Conservation (phyloP, 2,888 invertebrate genomes). For the Megamerina dolium region DNA sequence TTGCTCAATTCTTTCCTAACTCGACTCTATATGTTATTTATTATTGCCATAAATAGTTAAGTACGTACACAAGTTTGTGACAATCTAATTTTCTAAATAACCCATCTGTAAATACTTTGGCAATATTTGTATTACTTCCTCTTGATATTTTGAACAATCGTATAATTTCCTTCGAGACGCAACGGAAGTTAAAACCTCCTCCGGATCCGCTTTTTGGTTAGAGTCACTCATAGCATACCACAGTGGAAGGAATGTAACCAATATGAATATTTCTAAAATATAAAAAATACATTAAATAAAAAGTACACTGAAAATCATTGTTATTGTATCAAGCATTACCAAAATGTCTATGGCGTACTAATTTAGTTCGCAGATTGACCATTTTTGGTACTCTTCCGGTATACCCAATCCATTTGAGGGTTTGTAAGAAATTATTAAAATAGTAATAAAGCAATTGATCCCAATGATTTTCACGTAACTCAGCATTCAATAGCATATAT, state of each 20-base stretch:
- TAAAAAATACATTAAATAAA: background rate
- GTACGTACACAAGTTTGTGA: too few species aligned
- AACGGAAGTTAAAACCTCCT: background rate
- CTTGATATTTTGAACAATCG: conserved; percentile 1
- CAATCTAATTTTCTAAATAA: conserved; percentile 10
- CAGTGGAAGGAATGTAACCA: conserved; percentile 4
- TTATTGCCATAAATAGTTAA: too few species aligned
- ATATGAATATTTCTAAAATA: conserved; percentile 1
- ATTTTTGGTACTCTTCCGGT: conserved; percentile 24
- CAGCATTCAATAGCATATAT: conserved; percentile 25
- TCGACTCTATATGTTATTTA: too few species aligned
- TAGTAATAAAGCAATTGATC: conserved; percentile 29
- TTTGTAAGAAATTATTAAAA: conserved; percentile 24
- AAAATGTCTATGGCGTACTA: conserved; percentile 20
- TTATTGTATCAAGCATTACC: too few species aligned
- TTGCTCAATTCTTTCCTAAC: too few species aligned
- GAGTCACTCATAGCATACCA: background rate
- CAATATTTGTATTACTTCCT: conserved; percentile 1
- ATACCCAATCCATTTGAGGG: conserved; percentile 25
- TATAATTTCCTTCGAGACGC: background rate
- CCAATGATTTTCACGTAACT: conserved; percentile 19
- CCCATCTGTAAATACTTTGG: conserved; percentile 8
- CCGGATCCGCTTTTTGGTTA: background rate
- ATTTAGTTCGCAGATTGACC: conserved; percentile 21
- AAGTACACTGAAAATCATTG: too few species aligned